Base-by-base conservation (phyloP, 2,888 invertebrate genomes). In the Notodonta ziczac region DNA sequence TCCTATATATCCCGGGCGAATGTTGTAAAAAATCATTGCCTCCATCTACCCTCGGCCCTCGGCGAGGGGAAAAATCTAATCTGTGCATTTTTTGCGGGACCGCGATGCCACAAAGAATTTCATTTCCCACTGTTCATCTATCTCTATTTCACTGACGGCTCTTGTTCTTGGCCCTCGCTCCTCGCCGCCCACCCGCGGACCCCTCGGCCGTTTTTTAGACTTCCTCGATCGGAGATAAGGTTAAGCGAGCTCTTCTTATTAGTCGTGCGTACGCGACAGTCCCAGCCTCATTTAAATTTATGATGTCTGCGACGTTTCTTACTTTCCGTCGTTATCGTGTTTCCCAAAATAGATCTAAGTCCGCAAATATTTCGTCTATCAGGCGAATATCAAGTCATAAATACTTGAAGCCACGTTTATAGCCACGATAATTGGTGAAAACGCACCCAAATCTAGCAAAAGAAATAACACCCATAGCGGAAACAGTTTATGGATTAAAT, bases 41-140 rank as follows among this genome's bases (percentile, higher is more conserved):
- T 90, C 88, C 87, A 87, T 89, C 90, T 87, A 87, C 86, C 89
- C 91, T 89, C 88, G 84, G 89, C 86, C 89, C 91, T 89, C 82
- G 81, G 84, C 84, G 88, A 89, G 88, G 92, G 92, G 93, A 92
- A 94, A 83, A 94, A 94, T 94, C 94, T 94, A 94, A 94, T 94
- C 94, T 94, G 92, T 91, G 93, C 93, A 94, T 94, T 94, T 94
- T 94, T 94, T 94, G 93, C 93, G 94, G 90, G 93, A 91, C 92
- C 93, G 93, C 93, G 92, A 93, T 91, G 91, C 94, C 94, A 94
- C 94, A 93, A 94, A 94, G 94, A 94, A 94, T 94, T 94, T 94
- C 94, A 94, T 94, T 94, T 94, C 94, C 94, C 92, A 93, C 93
- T 94, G 93, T 94, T 94, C 94, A 94, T 94, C 93, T 94, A 93